A percentile compares a stretch with the other conserved stretches of the same genome.
Conservation (phyloP, 37 sponge, comb jelly and placozoan genomes). For the Mnemiopsis leidyi region DNA sequence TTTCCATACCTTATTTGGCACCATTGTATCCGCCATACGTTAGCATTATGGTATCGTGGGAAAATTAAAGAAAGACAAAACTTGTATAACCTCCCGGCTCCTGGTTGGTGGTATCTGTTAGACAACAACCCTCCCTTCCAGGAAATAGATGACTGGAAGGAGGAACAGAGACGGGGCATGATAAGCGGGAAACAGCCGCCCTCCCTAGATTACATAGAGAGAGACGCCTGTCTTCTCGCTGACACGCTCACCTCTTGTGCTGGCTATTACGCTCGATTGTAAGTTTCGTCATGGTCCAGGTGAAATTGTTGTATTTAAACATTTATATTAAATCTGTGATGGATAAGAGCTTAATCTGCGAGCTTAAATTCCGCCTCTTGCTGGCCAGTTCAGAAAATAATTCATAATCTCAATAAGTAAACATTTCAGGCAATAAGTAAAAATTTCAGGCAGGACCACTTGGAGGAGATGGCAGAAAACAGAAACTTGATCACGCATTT, state of each 20-base stretch:
- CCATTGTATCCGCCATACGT: too few relatives aligned
- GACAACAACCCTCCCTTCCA: not conserved
- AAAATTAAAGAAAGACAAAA: too few relatives aligned
- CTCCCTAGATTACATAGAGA: constrained; percentile 22
- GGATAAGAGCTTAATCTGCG: too few relatives aligned
- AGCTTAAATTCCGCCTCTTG: too few relatives aligned
- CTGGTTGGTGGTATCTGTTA: not conserved
- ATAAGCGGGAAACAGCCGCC: constrained; percentile 20
- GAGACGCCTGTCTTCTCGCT: not conserved
- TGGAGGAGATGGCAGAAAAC: constrained; percentile 25
- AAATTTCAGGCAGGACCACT: constrained; percentile 14
- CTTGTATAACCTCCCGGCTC: too few relatives aligned
- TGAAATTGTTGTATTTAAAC: too few relatives aligned
- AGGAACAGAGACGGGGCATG: constrained; percentile 15
- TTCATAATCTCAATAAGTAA: not conserved
- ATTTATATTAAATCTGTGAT: too few relatives aligned
- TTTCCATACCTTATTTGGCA: too few relatives aligned
- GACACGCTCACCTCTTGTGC: constrained; percentile 5
- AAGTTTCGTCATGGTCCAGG: too few relatives aligned
- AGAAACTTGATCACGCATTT: not conserved
- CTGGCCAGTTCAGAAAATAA: too few relatives aligned
- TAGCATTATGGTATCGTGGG: too few relatives aligned
- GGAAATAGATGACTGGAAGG: constrained; percentile 65
- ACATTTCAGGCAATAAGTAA: too few relatives aligned
- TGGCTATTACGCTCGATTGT: constrained; percentile 44